These are phyloP conservation scores for Ochotona princeps DNA, from an alignment of 2,113 vertebrate genomes.

Conservation along the genomic window DNA sequence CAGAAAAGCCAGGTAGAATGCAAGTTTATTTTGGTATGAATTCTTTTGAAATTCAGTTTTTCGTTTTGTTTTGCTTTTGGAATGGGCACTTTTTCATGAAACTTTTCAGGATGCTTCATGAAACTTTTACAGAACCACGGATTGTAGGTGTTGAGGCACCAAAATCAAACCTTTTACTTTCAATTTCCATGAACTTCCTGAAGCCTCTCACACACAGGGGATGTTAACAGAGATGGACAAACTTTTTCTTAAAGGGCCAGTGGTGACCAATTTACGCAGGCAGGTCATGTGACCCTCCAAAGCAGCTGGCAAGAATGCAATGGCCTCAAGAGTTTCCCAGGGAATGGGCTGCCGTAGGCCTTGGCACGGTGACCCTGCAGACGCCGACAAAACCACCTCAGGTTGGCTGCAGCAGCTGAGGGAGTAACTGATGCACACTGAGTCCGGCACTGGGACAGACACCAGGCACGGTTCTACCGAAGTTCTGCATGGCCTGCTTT, in stretches of 20 bases:
- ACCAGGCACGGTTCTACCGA: constrained; percentile 25
- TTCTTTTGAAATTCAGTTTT: no score
- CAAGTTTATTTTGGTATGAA: no score
- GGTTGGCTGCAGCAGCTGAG: neutral
- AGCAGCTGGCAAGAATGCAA: neutral
- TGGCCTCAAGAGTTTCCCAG: neutral
- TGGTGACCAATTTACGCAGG: neutral
- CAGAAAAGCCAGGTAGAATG: no score
- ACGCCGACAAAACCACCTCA: neutral
- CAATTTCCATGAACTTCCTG: no score
- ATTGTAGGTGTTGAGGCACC: no score
- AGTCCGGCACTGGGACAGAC: neutral
- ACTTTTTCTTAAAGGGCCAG: neutral
- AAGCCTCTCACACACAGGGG: neutral
- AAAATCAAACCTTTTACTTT: no score
- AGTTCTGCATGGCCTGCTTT: neutral
- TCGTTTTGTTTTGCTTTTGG: no score
- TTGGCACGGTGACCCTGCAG: neutral
- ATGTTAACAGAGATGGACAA: neutral
- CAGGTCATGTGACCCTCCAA: neutral
- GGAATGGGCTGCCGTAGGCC: neutral
- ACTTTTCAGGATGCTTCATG: no score
- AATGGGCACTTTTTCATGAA: no score
- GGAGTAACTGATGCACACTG: neutral
- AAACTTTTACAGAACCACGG: no score